These are phyloP conservation scores for Callionymus lyra DNA, from an alignment of 2,113 vertebrate genomes.

Conservation along the genomic window DNA sequence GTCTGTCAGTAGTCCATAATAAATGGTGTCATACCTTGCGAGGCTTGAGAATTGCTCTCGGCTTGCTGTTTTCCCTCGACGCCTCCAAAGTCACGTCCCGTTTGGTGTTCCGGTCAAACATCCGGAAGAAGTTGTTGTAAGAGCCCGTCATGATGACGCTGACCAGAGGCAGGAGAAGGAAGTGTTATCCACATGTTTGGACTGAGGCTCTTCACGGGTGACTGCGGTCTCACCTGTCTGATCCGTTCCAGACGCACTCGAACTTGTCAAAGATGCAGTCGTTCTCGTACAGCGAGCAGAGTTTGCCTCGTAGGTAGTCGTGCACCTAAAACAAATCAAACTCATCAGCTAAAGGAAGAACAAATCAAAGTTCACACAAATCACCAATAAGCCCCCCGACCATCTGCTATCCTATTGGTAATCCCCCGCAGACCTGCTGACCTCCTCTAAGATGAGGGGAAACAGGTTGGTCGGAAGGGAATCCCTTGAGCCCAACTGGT, in stretches of 20 bases:
- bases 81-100: conserved; percentile 91
- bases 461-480: conserved; percentile 31
- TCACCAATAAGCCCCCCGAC: conserved; percentile 17
- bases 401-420: conserved; percentile 43
- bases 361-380: not conserved
- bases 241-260: conserved; percentile 94
- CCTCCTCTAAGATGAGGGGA: conserved; percentile 30
- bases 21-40: conserved; percentile 61
- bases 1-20: too few relatives aligned
- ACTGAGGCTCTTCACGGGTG: not conserved
- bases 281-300: conserved; percentile 92
- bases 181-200: not conserved
- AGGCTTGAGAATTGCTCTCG: conserved; percentile 90
- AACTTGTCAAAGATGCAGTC: conserved; percentile 99
- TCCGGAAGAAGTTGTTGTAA: conserved; percentile 97
- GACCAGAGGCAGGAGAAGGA: conserved; percentile 7
- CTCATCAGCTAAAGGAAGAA: not conserved
- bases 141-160: conserved; percentile 97
- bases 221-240: conserved; percentile 79
- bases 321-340: conserved; percentile 72
- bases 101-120: conserved; percentile 95
- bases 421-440: conserved; percentile 34
- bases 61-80: conserved; percentile 94
- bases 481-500: conserved; percentile 38
- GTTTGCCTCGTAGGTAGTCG: conserved; percentile 89